Evolutionary conservation across 92 coral and sea anemone genomes (phyloP).

Genomic region (Paragorgia papillata): DNA sequence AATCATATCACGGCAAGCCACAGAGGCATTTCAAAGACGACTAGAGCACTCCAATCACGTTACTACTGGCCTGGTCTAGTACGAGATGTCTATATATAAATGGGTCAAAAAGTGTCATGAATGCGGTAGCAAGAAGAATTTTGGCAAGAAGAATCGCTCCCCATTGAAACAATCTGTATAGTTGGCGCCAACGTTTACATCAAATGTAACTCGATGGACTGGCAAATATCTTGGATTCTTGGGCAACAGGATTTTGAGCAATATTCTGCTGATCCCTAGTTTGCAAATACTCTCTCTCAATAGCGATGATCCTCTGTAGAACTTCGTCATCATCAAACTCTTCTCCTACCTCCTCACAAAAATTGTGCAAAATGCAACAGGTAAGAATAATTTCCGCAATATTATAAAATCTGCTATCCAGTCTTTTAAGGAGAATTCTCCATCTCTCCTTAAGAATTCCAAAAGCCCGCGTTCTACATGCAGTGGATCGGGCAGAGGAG

Average conservation of each 20-base stretch:
- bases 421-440: conserved; percentile 54
- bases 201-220: not conserved
- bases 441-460: conserved; percentile 59
- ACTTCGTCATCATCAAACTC: conserved; percentile 63
- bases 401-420: conserved; percentile 45
- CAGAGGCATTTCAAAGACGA: too few species aligned
- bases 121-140: too few species aligned
- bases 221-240: not conserved
- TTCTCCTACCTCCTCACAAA: conserved; percentile 61
- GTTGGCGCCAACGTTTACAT: too few species aligned
- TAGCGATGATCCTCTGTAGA: conserved; percentile 20
- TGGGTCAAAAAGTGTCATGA: too few species aligned
- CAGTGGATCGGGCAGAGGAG: conserved; percentile 40
- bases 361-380: conserved; percentile 59
- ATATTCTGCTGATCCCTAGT: conserved; percentile 22
- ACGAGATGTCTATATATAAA: too few species aligned
- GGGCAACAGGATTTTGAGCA: not conserved
- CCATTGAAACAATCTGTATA: too few species aligned
- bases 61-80: too few species aligned
- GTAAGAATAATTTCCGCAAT: conserved; percentile 46
- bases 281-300: conserved; percentile 39
- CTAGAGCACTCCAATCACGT: too few species aligned
- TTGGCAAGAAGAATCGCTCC: too few species aligned
- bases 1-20: too few species aligned
- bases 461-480: conserved; percentile 63